Percentiles rank a stretch among this genome's conserved stretches.
Evolutionary conservation across 2,888 invertebrate genomes (phyloP).

Genomic region (Pecten maximus): DNA sequence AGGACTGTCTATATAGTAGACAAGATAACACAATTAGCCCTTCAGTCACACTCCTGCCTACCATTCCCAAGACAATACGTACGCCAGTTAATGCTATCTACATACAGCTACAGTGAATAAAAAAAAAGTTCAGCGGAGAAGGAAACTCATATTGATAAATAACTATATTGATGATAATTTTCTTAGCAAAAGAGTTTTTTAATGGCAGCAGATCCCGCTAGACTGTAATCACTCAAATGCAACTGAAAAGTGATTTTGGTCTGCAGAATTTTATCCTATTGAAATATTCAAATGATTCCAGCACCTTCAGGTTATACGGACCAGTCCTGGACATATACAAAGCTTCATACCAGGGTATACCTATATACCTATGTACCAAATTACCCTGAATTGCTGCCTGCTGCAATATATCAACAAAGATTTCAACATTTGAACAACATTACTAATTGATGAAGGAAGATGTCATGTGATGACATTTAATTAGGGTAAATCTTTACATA

Average conservation of each 20-base stretch:
- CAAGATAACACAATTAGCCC: background rate
- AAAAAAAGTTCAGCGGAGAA: background rate
- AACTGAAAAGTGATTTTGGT: background rate
- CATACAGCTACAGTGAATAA: background rate
- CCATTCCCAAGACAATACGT: background rate
- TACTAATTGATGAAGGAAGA: background rate
- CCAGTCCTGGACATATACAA: too few species aligned
- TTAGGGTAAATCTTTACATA: background rate
- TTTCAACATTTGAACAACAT: background rate
- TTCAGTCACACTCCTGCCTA: background rate
- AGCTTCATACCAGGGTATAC: background rate
- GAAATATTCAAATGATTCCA: background rate
- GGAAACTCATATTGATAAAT: background rate
- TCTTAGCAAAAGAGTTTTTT: background rate
- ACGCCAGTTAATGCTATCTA: background rate
- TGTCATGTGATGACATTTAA: constrained; percentile 9
- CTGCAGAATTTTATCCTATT: background rate
- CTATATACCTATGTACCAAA: background rate
- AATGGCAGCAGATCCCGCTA: background rate
- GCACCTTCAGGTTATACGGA: background rate
- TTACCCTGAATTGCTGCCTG: background rate
- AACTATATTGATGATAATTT: background rate
- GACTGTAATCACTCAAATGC: background rate
- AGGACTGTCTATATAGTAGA: too few species aligned
- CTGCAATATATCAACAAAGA: background rate